A percentile compares a stretch with the other conserved stretches of the same genome.
Evolutionary conservation across 2,797 vertebrate genomes (phyloP).

Genomic region (Yasuhikotakia modesta): DNA sequence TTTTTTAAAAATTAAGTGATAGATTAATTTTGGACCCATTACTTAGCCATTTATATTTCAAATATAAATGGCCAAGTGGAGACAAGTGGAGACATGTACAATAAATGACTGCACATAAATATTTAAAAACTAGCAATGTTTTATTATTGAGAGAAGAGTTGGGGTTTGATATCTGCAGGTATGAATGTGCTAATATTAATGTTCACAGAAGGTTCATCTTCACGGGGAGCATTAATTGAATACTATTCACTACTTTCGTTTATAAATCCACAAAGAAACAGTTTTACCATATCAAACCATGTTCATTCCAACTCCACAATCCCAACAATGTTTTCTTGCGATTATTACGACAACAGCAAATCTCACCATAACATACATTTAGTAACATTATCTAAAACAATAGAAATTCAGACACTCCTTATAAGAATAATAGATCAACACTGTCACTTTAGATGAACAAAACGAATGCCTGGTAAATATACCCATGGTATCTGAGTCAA

Average conservation of each 20-base stretch:
- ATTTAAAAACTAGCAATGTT: neutral
- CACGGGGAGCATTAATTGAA: neutral
- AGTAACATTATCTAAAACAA: too few species aligned
- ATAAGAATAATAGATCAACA: neutral
- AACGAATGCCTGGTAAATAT: conserved; percentile 7
- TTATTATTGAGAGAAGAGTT: neutral
- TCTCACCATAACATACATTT: too few species aligned
- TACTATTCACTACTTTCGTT: neutral
- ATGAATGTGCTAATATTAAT: conserved; percentile 9
- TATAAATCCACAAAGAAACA: neutral
- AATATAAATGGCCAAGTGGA: too few species aligned
- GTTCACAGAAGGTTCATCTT: conserved; percentile 17
- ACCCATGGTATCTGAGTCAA: conserved; percentile 14
- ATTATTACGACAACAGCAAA: too few species aligned
- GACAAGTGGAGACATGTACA: too few species aligned
- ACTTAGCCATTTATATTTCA: too few species aligned
- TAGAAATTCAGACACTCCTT: too few species aligned
- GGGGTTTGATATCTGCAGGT: neutral
- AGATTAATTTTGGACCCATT: too few species aligned
- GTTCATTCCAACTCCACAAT: neutral
- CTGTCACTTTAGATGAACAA: neutral
- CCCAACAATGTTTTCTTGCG: too few species aligned
- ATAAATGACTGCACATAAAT: too few species aligned
- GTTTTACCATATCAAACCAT: conserved; percentile 8
- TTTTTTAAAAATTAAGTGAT: too few species aligned